Percentiles rank a stretch among this genome's conserved stretches.
Conservation (phyloP, 1,140 invertebrate species). For the Idris sp. region DNA sequence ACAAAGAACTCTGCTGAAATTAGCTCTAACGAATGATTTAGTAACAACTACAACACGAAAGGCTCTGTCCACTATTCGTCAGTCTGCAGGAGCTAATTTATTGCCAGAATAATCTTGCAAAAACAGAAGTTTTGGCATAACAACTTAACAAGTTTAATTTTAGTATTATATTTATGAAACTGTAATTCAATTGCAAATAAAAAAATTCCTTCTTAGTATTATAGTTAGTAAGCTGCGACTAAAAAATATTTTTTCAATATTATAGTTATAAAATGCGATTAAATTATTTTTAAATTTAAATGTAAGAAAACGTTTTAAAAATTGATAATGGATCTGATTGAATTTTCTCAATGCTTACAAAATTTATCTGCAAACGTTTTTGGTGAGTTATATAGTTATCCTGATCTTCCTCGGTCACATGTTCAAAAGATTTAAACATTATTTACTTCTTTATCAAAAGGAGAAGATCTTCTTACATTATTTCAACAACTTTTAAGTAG, state of each 20-base stretch:
- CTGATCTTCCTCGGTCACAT: background rate
- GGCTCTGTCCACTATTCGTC: background rate
- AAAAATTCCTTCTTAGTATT: too few species aligned
- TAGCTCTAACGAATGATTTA: background rate
- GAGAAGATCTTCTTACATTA: background rate
- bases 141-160: too few species aligned
- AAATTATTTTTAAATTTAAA: too few species aligned
- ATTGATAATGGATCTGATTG: background rate
- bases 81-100: too few species aligned
- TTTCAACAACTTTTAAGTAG: slow-evolving; percentile 3
- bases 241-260: too few species aligned
- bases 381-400: slow-evolving; percentile 7
- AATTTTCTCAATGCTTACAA: background rate
- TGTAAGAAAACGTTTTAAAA: too few species aligned
- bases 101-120: too few species aligned
- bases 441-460: background rate
- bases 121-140: too few species aligned
- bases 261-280: too few species aligned
- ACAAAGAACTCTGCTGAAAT: slow-evolving; percentile 3
- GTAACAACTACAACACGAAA: background rate
- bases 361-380: background rate
- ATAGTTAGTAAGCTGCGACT: too few species aligned
- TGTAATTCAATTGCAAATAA: too few species aligned
- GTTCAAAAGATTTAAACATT: background rate
- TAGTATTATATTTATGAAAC: too few species aligned